phyloP scores from a whole-genome alignment of 2,888 invertebrate genomes.

The Axea sp. region DNA sequence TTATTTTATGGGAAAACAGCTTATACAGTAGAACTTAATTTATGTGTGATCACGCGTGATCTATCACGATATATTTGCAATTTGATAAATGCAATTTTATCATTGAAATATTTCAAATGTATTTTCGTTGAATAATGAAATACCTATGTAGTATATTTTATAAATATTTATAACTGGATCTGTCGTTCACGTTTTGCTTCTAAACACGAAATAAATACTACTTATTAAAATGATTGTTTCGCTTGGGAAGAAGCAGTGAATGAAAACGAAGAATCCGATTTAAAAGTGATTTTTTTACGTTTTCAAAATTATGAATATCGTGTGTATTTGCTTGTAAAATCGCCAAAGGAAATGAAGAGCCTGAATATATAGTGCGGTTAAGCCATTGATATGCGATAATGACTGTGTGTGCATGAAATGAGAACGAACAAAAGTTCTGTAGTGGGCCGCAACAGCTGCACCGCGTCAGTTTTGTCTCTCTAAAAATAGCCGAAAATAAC shows the following conservation, averaged over 20 bases:
- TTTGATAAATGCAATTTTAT: slow-evolving; percentile 17
- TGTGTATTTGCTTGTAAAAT: slow-evolving; percentile 37
- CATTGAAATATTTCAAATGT: too few relatives aligned
- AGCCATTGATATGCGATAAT: slow-evolving; percentile 58
- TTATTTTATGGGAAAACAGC: slow-evolving; percentile 30
- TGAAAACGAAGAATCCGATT: too few relatives aligned
- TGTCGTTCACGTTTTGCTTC: too few relatives aligned
- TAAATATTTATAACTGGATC: too few relatives aligned
- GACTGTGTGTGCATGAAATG: slow-evolving; percentile 51
- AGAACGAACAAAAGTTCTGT: slow-evolving; percentile 55
- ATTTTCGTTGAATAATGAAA: too few relatives aligned
- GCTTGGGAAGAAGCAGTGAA: too few relatives aligned
- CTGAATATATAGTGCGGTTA: slow-evolving; percentile 30
- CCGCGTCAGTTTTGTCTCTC: slow-evolving; percentile 43
- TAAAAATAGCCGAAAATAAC: slow-evolving; percentile 57
- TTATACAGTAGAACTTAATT: slow-evolving; percentile 24
- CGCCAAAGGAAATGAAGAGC: slow-evolving; percentile 49
- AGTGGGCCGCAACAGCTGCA: slow-evolving; percentile 38
- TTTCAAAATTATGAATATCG: slow-evolving; percentile 50
- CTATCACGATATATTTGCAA: slow-evolving; percentile 28
- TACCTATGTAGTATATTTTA: too few relatives aligned
- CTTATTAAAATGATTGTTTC: too few relatives aligned
- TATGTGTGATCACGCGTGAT: slow-evolving; percentile 30
- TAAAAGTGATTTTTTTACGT: too few relatives aligned
- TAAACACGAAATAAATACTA: too few relatives aligned